Evolutionary conservation across 2,113 vertebrate genomes (phyloP), one percentile per base, ranked within the genome.

Genomic region (Epinephelus moara): DNA sequence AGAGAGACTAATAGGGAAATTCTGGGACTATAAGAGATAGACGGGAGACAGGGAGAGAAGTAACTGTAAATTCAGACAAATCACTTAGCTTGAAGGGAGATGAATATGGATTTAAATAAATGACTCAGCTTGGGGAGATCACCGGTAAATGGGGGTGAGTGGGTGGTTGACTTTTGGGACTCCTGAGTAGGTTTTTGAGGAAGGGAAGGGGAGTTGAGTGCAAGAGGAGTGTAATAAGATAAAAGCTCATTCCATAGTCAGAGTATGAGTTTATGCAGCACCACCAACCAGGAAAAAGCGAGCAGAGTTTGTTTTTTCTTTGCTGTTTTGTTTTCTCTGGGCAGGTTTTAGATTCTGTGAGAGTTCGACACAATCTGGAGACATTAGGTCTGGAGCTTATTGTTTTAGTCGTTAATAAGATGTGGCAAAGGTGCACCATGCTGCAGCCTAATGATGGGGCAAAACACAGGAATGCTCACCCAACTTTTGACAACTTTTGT

Each of bases 71-170:
- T 92, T 81, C 79, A 93, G 93, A 93, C 82, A 25, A 81, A 93
- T 93, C 75, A 86, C 89, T 85, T 68, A 70, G 90, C 91, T 92
- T 71, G 70, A 66, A 82, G 89, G 84, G 69, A 88, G 86, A 91
- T 86, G 78, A 90, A 89, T 92, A 85, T 91, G 82, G 82, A 91
- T 92, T 87, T 89, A 90, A 91, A 92, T 88, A 91, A 91, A 93
- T 91, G 77, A 92, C 71, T 88, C 64, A 23, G 86, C 91, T 88
- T 45, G 63, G 72, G 90, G 89, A 89, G 69, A 82, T 74, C 9
- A 10, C 12, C 3, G 66, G 75, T 83, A 88, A 88, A 86, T 88
- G 75, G 60, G 71, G 55, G 19, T 81, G 85, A 89, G 90, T 87
- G 85, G 91, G 91, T 71, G 88, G 86, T 33, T 84, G 64, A 86